Evolutionary conservation across 1,140 invertebrate genomes (phyloP), one percentile per base, ranked within the genome.

Genomic region (Lepidostoma basale): DNA sequence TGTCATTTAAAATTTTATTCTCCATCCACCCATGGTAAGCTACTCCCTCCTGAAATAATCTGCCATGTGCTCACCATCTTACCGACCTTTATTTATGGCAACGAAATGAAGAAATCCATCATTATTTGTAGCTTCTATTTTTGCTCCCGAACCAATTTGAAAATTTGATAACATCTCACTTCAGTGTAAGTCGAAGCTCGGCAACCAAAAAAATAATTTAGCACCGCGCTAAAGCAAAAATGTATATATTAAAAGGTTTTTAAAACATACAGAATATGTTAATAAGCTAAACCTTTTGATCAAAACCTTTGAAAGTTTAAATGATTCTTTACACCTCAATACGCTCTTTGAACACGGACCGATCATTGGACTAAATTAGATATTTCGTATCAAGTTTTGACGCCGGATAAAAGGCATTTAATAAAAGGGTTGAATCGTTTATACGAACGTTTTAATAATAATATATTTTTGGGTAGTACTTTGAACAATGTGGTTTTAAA

Each of bases 71-170:
- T n/a, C n/a, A n/a, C n/a, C n/a, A n/a, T n/a, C n/a, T n/a, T n/a
- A n/a, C n/a, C n/a, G n/a, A n/a, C n/a, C n/a, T n/a, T n/a, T n/a
- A 20, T 25, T 25, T n/a, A 49, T 22, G 22, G 6, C 22, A 49
- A 56, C 36, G 10, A 36, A 56, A 39, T 56, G 28, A 56, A 56
- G 30, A 56, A 56, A 56, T 36, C 22, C 20, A 36, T 36, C 49
- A 54, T 56, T 49, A 49, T 49, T 49, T 10, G 2, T 33, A 16
- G 30, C 52, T 56, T 56, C 28, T 39, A 56, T 56, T 56, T 56
- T 56, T 12, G 52, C 52, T 20, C 16, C 52, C 22, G 52, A 22
- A 56, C 12, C 52, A 56, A 56, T 56, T 56, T 56, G 6, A 49
- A 49, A 28, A 25, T 49, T 25, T 25, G 52, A 36, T 56, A 56